Evolutionary conservation across 2,113 vertebrate species (phyloP).

Genomic region (Neogobius melanostomus): DNA sequence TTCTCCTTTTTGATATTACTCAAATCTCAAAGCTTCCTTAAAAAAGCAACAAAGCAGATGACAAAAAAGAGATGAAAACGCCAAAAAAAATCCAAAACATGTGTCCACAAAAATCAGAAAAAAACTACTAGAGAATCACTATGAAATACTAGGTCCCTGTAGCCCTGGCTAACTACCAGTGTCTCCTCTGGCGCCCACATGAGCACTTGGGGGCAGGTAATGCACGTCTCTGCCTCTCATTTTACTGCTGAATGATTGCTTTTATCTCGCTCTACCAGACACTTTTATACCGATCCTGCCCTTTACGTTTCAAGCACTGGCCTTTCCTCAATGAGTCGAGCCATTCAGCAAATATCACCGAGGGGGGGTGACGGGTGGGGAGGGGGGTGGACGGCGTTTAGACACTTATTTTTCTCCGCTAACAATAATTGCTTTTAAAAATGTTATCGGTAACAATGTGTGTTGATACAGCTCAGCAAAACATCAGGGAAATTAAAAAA

Average conservation of each 20-base stretch:
- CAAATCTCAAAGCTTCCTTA: too few species aligned
- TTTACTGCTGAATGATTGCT: conserved; percentile 70
- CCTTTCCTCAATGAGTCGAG: conserved; percentile 57
- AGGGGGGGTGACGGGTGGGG: conserved; percentile 9
- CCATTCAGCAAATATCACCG: conserved; percentile 47
- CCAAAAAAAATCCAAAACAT: too few species aligned
- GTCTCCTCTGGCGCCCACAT: conserved; percentile 12
- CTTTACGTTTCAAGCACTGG: conserved; percentile 65
- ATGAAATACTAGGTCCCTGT: conserved; percentile 21
- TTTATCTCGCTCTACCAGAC: conserved; percentile 72
- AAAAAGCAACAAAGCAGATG: too few species aligned
- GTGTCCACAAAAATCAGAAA: too few species aligned
- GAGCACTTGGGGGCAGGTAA: conserved; percentile 30
- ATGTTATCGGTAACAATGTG: conserved; percentile 43
- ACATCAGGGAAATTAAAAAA: conserved; percentile 51
- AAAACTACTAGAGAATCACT: too few species aligned
- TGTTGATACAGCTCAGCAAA: conserved; percentile 43
- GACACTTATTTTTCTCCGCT: conserved; percentile 16
- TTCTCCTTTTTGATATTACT: too few species aligned
- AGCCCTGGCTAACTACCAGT: conserved; percentile 23
- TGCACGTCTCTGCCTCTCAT: conserved; percentile 38
- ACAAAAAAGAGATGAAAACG: too few species aligned
- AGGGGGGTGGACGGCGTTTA: conserved; percentile 14
- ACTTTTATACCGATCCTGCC: conserved; percentile 71
- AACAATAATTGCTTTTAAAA: conserved; percentile 28